Evolutionary conservation across 2,113 vertebrate species (phyloP).

Genomic region (Rhodinocichla rosea): DNA sequence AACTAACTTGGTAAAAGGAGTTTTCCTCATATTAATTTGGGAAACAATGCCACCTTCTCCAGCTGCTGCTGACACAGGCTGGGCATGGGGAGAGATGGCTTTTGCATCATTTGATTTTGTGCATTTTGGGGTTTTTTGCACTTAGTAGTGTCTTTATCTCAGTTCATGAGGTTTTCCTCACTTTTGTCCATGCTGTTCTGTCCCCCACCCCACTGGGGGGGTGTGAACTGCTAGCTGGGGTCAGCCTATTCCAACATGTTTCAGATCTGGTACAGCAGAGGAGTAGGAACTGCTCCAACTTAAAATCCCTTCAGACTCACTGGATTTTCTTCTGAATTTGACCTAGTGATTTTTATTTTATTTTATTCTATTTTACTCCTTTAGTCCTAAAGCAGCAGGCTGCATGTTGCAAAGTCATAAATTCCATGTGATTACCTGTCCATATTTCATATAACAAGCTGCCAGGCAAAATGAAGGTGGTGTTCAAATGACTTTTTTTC

Average conservation of each 20-base stretch:
- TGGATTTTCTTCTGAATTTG: not conserved
- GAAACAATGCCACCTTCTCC: not conserved
- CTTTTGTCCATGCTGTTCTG: not conserved
- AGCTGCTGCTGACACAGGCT: rapidly evolving
- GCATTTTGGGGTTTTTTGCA: not conserved
- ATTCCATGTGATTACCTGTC: not conserved
- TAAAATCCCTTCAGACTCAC: not conserved
- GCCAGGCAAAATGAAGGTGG: not conserved
- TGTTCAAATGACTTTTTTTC: not conserved
- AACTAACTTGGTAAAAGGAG: not conserved
- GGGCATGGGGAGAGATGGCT: not conserved
- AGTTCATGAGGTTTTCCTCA: not conserved
- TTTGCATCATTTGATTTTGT: not conserved
- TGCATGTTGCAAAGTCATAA: not conserved
- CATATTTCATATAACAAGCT: not conserved
- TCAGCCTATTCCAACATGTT: not conserved
- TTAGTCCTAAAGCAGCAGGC: not conserved
- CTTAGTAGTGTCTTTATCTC: not conserved
- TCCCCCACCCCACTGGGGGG: not conserved
- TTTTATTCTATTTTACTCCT: not conserved
- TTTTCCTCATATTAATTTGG: not conserved
- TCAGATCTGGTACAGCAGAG: not conserved
- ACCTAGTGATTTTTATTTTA: not conserved
- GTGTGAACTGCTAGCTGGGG: not conserved
- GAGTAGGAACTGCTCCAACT: not conserved